Evolutionary conservation across 2,113 vertebrate genomes (phyloP).

Genomic region (Garra rufa): DNA sequence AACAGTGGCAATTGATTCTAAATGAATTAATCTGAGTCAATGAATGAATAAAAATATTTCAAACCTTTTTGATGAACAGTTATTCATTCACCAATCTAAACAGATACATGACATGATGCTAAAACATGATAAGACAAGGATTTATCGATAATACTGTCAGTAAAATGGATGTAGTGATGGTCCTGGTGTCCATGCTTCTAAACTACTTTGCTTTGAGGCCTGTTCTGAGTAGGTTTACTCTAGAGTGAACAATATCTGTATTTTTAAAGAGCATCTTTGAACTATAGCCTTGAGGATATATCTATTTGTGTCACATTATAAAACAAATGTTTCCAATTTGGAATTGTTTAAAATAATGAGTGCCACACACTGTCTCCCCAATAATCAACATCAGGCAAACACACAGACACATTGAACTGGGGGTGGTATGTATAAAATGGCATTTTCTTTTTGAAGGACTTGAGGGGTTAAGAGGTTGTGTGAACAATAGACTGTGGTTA

Average conservation of each 20-base stretch:
- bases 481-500: constrained; percentile 38
- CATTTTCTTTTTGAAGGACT: constrained; percentile 18
- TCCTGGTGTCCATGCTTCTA: neutral
- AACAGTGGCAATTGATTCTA: too few species aligned
- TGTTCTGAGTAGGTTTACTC: neutral
- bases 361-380: neutral
- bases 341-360: neutral
- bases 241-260: neutral
- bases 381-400: constrained; percentile 35
- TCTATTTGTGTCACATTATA: neutral
- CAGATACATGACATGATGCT: neutral
- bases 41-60: neutral
- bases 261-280: neutral
- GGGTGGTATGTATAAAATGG: neutral
- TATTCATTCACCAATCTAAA: neutral
- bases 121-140: neutral
- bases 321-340: neutral
- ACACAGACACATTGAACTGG: neutral
- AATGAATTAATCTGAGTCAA: neutral
- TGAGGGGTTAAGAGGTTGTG: constrained; percentile 25
- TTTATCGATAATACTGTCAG: neutral
- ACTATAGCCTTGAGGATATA: neutral
- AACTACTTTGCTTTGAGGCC: neutral
- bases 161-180: neutral
- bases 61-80: neutral